Conservation (phyloP, 2,797 vertebrate genomes). For the Helostoma temminkii region DNA sequence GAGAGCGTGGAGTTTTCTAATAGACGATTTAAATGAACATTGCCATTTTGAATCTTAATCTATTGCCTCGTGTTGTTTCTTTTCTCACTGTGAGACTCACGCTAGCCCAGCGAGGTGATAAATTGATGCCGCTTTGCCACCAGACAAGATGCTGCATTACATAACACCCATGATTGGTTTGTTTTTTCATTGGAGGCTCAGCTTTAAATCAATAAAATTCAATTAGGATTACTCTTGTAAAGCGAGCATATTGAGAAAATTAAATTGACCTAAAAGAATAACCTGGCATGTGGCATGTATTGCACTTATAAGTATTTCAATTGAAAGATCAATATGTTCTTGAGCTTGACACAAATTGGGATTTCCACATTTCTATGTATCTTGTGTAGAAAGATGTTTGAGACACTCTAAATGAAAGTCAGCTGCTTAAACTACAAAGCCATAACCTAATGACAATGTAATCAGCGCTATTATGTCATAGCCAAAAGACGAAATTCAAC, state of each 20-base stretch:
- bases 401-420: conserved; percentile 29
- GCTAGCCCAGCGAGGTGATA: conserved; percentile 54
- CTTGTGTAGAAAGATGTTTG: not conserved
- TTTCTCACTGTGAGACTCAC: conserved; percentile 39
- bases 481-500: conserved; percentile 8
- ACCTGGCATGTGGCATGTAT: conserved; percentile 30
- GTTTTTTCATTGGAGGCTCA: conserved; percentile 54
- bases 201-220: conserved; percentile 71
- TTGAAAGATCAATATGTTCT: conserved; percentile 54
- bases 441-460: conserved; percentile 11
- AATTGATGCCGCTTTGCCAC: conserved; percentile 60
- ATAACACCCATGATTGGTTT: conserved; percentile 59
- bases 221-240: conserved; percentile 69
- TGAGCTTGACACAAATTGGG: conserved; percentile 42
- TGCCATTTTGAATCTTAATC: conserved; percentile 52
- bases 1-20: conserved; percentile 17
- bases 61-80: conserved; percentile 32
- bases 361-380: conserved; percentile 39
- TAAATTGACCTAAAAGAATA: conserved; percentile 64
- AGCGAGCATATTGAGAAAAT: conserved; percentile 58
- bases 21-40: conserved; percentile 41
- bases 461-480: conserved; percentile 15
- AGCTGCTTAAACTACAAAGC: conserved; percentile 29
- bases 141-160: conserved; percentile 60
- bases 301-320: conserved; percentile 44